phyloP scores from a whole-genome alignment of 2,888 invertebrate species.

The Dichetophora obliterata region DNA sequence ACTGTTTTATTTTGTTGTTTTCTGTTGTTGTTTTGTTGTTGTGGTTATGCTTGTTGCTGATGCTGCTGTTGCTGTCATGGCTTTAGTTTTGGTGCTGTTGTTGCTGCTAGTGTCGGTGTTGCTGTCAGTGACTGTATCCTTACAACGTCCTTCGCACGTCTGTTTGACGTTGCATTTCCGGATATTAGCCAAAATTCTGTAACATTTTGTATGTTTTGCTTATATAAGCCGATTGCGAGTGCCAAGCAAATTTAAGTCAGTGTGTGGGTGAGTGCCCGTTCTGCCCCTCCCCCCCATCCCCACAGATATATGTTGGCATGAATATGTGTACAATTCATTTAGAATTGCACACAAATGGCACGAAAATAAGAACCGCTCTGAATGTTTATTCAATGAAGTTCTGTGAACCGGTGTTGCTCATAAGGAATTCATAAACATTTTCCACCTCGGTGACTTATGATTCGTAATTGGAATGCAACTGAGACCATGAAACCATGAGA shows the following conservation, averaged over 20 bases:
- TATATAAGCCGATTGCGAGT: slow-evolving; percentile 40
- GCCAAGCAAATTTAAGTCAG: neutral
- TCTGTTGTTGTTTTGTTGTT: neutral
- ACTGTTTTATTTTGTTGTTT: neutral
- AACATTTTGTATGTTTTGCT: slow-evolving; percentile 37
- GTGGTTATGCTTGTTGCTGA: neutral
- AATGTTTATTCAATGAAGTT: neutral
- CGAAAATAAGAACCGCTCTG: neutral
- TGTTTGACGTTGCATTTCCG: slow-evolving; percentile 37
- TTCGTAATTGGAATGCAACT: slow-evolving; percentile 66
- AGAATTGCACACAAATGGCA: slow-evolving; percentile 25
- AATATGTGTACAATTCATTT: slow-evolving; percentile 24
- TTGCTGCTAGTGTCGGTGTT: slow-evolving; percentile 9
- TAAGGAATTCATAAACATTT: slow-evolving; percentile 68
- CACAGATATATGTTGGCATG: slow-evolving; percentile 7
- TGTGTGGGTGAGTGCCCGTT: neutral
- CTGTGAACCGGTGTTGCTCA: slow-evolving; percentile 51
- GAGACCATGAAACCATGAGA: slow-evolving; percentile 51
- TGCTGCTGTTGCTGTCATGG: slow-evolving; percentile 18
- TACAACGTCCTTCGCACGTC: neutral
- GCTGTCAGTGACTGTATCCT: neutral
- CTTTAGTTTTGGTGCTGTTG: slow-evolving; percentile 14
- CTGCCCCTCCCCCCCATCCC: neutral
- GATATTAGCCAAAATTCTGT: slow-evolving; percentile 37
- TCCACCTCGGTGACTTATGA: slow-evolving; percentile 62